Base-by-base conservation (phyloP, 2,888 invertebrate genomes). In the Iphiclides podalirius region DNA sequence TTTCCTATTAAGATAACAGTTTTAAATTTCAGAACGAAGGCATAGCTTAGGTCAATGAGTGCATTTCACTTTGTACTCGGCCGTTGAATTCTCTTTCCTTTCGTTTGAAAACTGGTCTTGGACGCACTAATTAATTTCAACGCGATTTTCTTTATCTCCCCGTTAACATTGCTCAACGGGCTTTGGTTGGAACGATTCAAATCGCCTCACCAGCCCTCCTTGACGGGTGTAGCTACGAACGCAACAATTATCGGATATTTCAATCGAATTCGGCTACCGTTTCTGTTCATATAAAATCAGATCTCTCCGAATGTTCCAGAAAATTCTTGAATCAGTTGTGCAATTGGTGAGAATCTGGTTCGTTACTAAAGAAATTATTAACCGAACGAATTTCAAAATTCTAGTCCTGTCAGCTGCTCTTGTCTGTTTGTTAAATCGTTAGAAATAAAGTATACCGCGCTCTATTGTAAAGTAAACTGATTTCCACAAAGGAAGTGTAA, bases 141-240 rank as follows among this genome's bases (percentile, higher is more conserved):
- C 35, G 35, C 36, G 26, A 40, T 41, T 47, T 41, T 41, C 13
- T 39, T 39, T 36, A 36, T 35, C 11, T 6, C 6, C 20, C 6
- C 11, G 16, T 3, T 1, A 28, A 47, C 47, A 47, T 13, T 41
- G 47, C n/a, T n/a, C 40, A 17, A 35, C 36, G 15, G 23, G 42
- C 42, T 42, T 46, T 47, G 40, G 41, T n/a, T n/a, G 35, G 41
- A 36, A 34, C 28, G 47, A 41, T 41, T 41, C 26, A 40, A 41
- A 47, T 47, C 47, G 35, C 16, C 28, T n/a, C 13, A 20, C 40
- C 40, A 35, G 40, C 40, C 34, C 14, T 40, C 11, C 12, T 11
- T 26, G 12, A n/a, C 28, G 28, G 41, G 34, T 35, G 35, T 28
- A 17, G 34, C 15, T 0, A n/a, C n/a, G n/a, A 4, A 40, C 46